Base-by-base conservation (phyloP, 2,797 vertebrate species). In the Thaleichthys pacificus region DNA sequence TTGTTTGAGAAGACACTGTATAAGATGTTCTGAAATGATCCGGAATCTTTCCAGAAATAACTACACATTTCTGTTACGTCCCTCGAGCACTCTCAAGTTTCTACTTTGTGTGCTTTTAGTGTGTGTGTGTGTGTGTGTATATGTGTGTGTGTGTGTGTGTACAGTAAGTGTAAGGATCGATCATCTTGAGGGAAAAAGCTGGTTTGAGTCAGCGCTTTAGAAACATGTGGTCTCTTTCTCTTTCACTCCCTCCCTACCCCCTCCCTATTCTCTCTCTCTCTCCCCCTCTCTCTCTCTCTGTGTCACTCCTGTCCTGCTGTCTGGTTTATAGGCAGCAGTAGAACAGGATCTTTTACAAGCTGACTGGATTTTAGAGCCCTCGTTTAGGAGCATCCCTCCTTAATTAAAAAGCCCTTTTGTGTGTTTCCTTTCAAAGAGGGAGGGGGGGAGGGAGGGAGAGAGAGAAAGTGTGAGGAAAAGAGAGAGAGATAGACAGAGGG, bases 391-490 rank as follows among this genome's bases (percentile, higher is more conserved):
- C 86, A 85, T 91, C 91, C 91, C 93, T 93, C 92, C 92, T 92
- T 94, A 93, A 94, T 94, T 94, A 93, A 94, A 94, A 93, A 90
- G 76, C 88, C 87, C 89, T 92, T 94, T 93, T 94, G 92, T 93
- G 92, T 92, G 84, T 79, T 88, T 84, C 87, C 81, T 89, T 90
- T 91, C 84, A 89, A 87, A 88, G 79, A n/a, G 73, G 77, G 74
- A 74, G 82, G 79, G 78, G 78, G 22, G 19, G 49, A 0, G 22
- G n/a, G 22, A 28, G 22, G 26, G 30, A 42, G 30, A 19, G 30
- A 38, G 32, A 22, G 26, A 15, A 15, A 12, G 35, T 0, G 49
- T 5, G n/a, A 58, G 65, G 26, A 15, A 28, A 30, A 24, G 57
- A 5, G 57, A 38, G 68, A 21, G 56, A 28, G 49, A 28, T 5